A percentile compares a stretch with the other conserved stretches of the same genome.
Conservation (phyloP, 1,140 invertebrate species). For the Paramacrobiotus metropolitanus region DNA sequence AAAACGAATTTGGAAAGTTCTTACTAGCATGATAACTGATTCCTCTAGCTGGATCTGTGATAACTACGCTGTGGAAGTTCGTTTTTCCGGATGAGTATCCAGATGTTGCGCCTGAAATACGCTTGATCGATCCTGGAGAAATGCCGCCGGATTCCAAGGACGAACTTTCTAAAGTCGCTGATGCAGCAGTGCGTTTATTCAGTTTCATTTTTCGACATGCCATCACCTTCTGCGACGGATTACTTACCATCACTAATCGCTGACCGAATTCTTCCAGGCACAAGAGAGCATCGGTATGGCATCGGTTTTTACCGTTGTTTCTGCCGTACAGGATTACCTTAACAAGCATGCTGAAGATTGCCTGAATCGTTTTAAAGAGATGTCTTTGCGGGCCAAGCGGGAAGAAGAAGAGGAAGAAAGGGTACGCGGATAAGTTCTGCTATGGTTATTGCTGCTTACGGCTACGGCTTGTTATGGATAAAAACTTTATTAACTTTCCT, state of each 20-base stretch:
- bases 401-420: constrained; percentile 64
- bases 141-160: not conserved
- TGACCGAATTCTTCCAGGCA: constrained; percentile 29
- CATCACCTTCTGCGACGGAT: not conserved
- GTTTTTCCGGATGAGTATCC: not conserved
- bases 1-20: no score
- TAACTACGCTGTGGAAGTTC: not conserved
- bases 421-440: constrained; percentile 25
- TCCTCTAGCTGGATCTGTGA: not conserved
- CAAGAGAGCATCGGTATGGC: constrained; percentile 81
- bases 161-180: not conserved
- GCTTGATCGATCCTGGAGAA: not conserved
- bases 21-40: no score
- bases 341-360: constrained; percentile 54
- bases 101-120: not conserved
- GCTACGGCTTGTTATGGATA: no score
- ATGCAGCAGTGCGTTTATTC: not conserved
- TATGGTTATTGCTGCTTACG: not conserved
- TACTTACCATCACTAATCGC: not conserved
- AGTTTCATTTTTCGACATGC: not conserved
- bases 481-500: no score
- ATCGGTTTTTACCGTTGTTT: constrained; percentile 87
- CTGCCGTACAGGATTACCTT: constrained; percentile 70
- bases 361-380: constrained; percentile 44
- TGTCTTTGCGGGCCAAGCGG: constrained; percentile 35